Base-by-base conservation (phyloP, 2,888 invertebrate species). In the Phymatocera aterrima region DNA sequence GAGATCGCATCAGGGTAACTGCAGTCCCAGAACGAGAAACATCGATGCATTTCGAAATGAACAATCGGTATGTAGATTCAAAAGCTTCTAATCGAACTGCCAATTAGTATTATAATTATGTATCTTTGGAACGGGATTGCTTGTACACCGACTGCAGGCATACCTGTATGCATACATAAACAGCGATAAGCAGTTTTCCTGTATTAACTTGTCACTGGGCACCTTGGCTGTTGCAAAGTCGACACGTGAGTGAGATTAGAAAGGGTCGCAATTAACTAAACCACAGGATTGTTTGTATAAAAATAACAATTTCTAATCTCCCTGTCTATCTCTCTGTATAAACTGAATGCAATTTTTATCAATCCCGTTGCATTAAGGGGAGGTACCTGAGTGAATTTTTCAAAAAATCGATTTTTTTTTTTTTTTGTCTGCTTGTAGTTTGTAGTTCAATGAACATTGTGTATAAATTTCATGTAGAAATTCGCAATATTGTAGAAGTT, bases 181-280 rank as follows among this genome's bases (percentile, higher is more conserved):
- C n/a, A n/a, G n/a, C n/a, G n/a, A n/a, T n/a, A n/a, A n/a, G n/a
- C n/a, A n/a, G n/a, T n/a, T n/a, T n/a, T 37, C 18, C 31, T 28
- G n/a, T 64, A 64, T 64, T 64, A 24, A 64, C 37, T 37, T 64
- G 64, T 18, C 64, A 21, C n/a, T n/a, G 3, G 18, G 24, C 6
- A 34, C 15, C 10, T 12, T n/a, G n/a, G n/a, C n/a, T n/a, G n/a
- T n/a, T n/a, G n/a, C n/a, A n/a, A n/a, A 64, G 18, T 64, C 64
- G 64, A 64, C 64, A 18, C 64, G 37, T 64, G 43, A 43, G 21
- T 28, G 28, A 24, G 43, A 40, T 43, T 68, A 68, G 68, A 68
- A 68, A 68, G 68, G 68, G 43, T 46, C 28, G 68, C 46, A 43
- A 68, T 68, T 43, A 40, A 24, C 40, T 15, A 1, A 37, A 21